Base-by-base conservation (phyloP, 2,888 invertebrate species). In the Abscondita cerata region DNA sequence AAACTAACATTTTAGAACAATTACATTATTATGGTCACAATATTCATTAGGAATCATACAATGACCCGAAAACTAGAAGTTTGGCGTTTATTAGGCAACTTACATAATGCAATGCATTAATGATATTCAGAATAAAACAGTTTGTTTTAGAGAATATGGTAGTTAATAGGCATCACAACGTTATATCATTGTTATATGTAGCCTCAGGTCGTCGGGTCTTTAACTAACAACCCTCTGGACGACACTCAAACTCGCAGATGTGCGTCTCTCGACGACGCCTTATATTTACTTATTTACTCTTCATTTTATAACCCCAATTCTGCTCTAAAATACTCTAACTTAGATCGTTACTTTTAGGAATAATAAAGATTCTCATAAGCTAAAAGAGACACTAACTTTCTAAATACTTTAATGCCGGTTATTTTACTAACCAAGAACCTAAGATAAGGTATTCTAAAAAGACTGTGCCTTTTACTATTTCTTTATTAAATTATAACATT, bases 221-320 rank as follows among this genome's bases (percentile, higher is more conserved):
- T 62, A 64, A 58, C 56, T 66, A 69, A 69, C 66, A 68, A 64
- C 65, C 64, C 67, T 66, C 66, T 59, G 46, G 66, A 57, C 59
- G 67, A 50, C 47, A 56, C 59, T 69, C 64, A 65, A 58, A 59
- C 65, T 65, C 34, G 57, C 65, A 68, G 65, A 65, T 65, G 65
- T 62, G 67, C 59, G 65, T 65, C 58, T 41, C 59, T 54, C 6
- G 25, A 47, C 64, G 36, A 40, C 66, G 47, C 44, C 63, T 55
- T 38, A 38, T 57, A 61, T 57, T 64, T 64, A 62, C 59, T 66
- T 67, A 65, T 67, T 65, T 67, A 65, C 60, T 59, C 65, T 47
- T 20, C 62, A 59, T 57, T 64, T 64, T 66, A 66, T 57, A 55
- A 52, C 58, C 55, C 46, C 60, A 61, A 64, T 66, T 64, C 62